Base-by-base conservation (phyloP, 64 coral and sea anemone species). In the Porites australiensis region DNA sequence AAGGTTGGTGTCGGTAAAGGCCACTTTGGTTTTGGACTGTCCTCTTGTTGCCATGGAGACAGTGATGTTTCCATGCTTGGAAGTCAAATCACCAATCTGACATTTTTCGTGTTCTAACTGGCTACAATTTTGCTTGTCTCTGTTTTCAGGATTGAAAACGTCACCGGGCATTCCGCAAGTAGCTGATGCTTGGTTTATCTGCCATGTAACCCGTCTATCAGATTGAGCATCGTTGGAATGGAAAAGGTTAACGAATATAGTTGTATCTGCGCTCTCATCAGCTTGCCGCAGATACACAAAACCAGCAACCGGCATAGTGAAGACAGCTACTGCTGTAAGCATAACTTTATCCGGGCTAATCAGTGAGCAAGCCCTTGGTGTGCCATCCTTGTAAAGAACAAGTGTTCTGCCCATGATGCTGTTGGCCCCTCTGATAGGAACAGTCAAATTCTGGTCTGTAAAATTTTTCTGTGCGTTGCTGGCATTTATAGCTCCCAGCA, bases 401-500 rank as follows among this genome's bases (percentile, higher is more conserved):
- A 98, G 74, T 7, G 95, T 98, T 18, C 92, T 82, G 6, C 92
- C 92, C 73, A 70, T 93, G n/a, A 98, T 90, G 50, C 92, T 91
- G 4, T 94, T 46, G 8, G 86, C 65, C 6, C 95, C 95, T 19
- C 64, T 98, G 4, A 98, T 84, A 11, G 95, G 92, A 69, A 84
- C 69, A 44, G 51, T 84, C 59, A 98, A 44, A 20, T 47, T 76
- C 13, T 45, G 27, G 50, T 94, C 74, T 50, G 59, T 64, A 58
- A 91, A 94, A 21, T 60, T 64, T 11, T 51, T 21, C 3, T 87
- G 59, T 11, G 77, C 45, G 51, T 55, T 90, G 22, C 70, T 78
- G 9, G 13, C 59, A 73, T 91, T 51, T 22, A 98, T 50, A 22
- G 23, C 68, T 1, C 88, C 92, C 70, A 94, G 80, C 68, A 91